Evolutionary conservation across 2,113 vertebrate species (phyloP).

Genomic region (pig (Sus scrofa)): T2T-Sscrofa CM000812.6:242731501-242732000

Average conservation of each 20-base stretch:
- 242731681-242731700: background rate
- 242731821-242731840: background rate
- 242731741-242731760: background rate
- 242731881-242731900: background rate
- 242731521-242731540: background rate
- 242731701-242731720: background rate
- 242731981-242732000: constrained; percentile 25
- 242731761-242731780: background rate
- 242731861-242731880: background rate
- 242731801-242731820: background rate
- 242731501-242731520: background rate
- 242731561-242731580: background rate
- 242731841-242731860: background rate
- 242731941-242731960: constrained; percentile 16
- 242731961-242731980: constrained; percentile 47
- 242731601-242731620: background rate
- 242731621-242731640: background rate
- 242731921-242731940: constrained; percentile 11
- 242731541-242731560: background rate
- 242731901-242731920: background rate
- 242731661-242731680: background rate
- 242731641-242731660: background rate
- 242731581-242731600: background rate
- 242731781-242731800: background rate
- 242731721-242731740: background rate